Base-by-base conservation (phyloP, 2,888 invertebrate genomes). In the Abrostola tripartita region DNA sequence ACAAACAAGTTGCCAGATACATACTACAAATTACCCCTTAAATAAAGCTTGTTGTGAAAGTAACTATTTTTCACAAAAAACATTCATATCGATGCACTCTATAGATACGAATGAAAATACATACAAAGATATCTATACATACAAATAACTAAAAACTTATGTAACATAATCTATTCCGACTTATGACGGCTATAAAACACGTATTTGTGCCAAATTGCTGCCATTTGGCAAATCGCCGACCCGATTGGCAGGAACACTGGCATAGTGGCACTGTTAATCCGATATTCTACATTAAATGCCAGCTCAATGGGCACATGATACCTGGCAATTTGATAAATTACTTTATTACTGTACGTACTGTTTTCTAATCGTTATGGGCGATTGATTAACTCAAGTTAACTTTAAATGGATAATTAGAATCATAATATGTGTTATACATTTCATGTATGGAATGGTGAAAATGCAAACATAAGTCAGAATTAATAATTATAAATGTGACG, bases 221-320 rank as follows among this genome's bases (percentile, higher is more conserved):
- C 57, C 14, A 65, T 76, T 76, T 76, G 76, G 76, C 77, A 64
- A 47, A 60, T 40, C 49, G 74, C 76, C 76, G 41, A 58, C 11
- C 10, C 60, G 59, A 65, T 76, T 68, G 72, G 73, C 65, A 52
- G 37, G 7, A 50, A 7, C 24, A 2, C 51, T 37, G 37, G 49
- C 52, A 38, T 47, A n/a, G 51, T 70, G 53, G 41, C 72, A 76
- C 47, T 52, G 41, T 59, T 76, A 72, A 72, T 76, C 49, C 38
- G 11, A 11, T 14, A 61, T 40, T 44, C 56, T 55, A 35, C 14
- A 59, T 47, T 66, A 52, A 58, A 52, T 56, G 52, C 61, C 47
- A 37, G n/a, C 12, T 38, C 12, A 52, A 41, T 52, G 35, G 57
- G 12, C 12, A 57, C 24, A 11, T 44, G 38, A 50, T 12, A 36